Evolutionary conservation across 2,797 vertebrate species (phyloP).

Genomic region (Sebastes dallii): DNA sequence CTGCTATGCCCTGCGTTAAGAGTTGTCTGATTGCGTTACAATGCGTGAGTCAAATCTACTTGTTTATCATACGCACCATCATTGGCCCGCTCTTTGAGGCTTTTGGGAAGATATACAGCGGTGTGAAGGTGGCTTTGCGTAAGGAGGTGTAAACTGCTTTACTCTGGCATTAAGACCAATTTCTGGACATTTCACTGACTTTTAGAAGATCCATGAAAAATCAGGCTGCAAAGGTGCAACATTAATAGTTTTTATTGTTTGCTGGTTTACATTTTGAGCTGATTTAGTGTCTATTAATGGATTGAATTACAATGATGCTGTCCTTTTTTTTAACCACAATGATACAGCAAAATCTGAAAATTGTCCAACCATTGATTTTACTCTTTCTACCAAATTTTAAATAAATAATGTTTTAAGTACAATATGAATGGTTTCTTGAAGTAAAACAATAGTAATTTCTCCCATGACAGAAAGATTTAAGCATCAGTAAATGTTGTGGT

Average conservation of each 20-base stretch:
- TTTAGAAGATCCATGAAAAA: background rate
- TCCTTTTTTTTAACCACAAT: background rate
- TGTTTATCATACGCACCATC: constrained; percentile 85
- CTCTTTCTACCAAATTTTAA: background rate
- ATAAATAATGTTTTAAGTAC: background rate
- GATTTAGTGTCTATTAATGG: background rate
- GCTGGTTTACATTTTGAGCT: background rate
- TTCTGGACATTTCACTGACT: background rate
- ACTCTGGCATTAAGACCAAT: background rate
- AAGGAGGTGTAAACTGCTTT: constrained; percentile 77
- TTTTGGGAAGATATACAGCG: constrained; percentile 81
- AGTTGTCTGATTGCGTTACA: constrained; percentile 87
- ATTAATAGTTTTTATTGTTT: background rate
- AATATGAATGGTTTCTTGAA: background rate
- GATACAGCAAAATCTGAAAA: background rate
- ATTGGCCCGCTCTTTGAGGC: constrained; percentile 84
- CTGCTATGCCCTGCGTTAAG: constrained; percentile 88
- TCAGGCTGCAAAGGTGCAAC: background rate
- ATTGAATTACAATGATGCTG: background rate
- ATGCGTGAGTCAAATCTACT: constrained; percentile 84
- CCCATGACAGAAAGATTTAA: background rate
- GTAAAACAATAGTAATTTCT: background rate
- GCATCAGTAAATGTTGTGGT: background rate
- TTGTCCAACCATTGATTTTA: background rate
- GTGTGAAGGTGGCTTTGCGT: constrained; percentile 77